Evolutionary conservation across 2,888 invertebrate genomes (phyloP).

Genomic region (Beris chalybata): DNA sequence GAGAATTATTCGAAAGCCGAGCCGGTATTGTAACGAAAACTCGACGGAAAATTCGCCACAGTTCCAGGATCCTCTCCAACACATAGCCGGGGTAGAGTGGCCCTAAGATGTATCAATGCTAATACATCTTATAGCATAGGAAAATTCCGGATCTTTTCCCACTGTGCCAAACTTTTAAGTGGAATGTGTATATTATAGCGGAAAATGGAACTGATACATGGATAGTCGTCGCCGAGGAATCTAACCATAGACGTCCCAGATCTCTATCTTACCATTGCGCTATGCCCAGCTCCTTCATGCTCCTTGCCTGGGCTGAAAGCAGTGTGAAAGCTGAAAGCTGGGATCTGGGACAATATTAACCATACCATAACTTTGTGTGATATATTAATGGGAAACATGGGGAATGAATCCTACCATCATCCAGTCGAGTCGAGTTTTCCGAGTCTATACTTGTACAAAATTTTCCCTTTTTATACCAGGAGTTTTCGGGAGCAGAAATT

Average conservation of each 20-base stretch:
- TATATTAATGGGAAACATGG: constrained; percentile 35
- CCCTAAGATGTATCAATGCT: constrained; percentile 28
- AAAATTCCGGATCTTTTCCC: constrained; percentile 18
- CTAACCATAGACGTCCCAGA: constrained; percentile 18
- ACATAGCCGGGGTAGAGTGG: background rate
- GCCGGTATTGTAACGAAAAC: background rate
- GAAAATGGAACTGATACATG: constrained; percentile 28
- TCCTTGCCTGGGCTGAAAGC: constrained; percentile 22
- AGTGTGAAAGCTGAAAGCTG: constrained; percentile 23
- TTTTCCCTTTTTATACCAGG: constrained; percentile 2
- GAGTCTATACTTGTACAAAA: constrained; percentile 2
- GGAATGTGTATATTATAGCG: constrained; percentile 29
- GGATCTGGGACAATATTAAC: constrained; percentile 34
- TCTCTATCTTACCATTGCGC: constrained; percentile 24
- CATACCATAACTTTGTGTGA: constrained; percentile 35
- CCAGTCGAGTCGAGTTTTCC: constrained; percentile 15
- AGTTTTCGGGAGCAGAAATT: constrained; percentile 1
- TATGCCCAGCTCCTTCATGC: constrained; percentile 1
- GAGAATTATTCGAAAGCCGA: background rate
- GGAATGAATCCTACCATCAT: constrained; percentile 19
- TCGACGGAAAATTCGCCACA: background rate
- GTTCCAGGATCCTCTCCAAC: background rate
- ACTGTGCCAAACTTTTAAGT: constrained; percentile 27
- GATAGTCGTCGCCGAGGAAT: constrained; percentile 23
- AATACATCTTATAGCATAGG: constrained; percentile 17